Conservation (phyloP, 2,113 vertebrate genomes). For the Epinephelus cyanopodus region DNA sequence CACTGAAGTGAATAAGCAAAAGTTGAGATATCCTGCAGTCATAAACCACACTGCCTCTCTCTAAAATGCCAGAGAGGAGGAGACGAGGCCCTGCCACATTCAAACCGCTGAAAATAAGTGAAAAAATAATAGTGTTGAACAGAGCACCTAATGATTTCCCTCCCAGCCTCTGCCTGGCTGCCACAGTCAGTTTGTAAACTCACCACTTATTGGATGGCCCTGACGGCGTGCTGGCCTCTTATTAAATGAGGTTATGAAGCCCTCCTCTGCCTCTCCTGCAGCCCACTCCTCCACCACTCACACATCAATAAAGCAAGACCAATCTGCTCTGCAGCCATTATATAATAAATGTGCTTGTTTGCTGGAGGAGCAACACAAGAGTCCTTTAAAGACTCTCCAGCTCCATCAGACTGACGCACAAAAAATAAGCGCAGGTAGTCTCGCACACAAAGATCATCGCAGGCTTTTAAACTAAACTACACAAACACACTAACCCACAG, state of each 20-base stretch:
- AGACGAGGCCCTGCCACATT: background rate
- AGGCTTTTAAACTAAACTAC: slow-evolving; percentile 16
- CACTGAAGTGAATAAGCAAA: background rate
- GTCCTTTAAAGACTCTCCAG: slow-evolving; percentile 8
- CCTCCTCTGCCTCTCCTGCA: slow-evolving; percentile 39
- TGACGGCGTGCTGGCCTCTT: slow-evolving; percentile 46
- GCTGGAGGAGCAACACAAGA: slow-evolving; percentile 38
- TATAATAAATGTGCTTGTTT: slow-evolving; percentile 50
- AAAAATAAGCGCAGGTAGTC: slow-evolving; percentile 9
- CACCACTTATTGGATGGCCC: slow-evolving; percentile 51
- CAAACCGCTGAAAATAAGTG: slow-evolving; percentile 2
- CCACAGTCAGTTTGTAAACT: slow-evolving; percentile 37
- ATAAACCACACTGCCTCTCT: background rate
- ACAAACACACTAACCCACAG: slow-evolving; percentile 22
- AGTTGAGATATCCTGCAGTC: background rate
- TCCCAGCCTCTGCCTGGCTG: slow-evolving; percentile 18
- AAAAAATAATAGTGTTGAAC: slow-evolving; percentile 19
- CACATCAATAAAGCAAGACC: slow-evolving; percentile 72
- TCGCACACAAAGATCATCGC: slow-evolving; percentile 23
- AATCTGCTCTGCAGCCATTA: slow-evolving; percentile 78
- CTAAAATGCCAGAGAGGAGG: background rate
- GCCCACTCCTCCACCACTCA: slow-evolving; percentile 47
- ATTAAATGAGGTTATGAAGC: slow-evolving; percentile 49
- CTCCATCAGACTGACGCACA: slow-evolving; percentile 32
- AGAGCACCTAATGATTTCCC: slow-evolving; percentile 18